Evolutionary conservation across 2,888 invertebrate genomes (phyloP).

Genomic region (Tortricodes alternella): DNA sequence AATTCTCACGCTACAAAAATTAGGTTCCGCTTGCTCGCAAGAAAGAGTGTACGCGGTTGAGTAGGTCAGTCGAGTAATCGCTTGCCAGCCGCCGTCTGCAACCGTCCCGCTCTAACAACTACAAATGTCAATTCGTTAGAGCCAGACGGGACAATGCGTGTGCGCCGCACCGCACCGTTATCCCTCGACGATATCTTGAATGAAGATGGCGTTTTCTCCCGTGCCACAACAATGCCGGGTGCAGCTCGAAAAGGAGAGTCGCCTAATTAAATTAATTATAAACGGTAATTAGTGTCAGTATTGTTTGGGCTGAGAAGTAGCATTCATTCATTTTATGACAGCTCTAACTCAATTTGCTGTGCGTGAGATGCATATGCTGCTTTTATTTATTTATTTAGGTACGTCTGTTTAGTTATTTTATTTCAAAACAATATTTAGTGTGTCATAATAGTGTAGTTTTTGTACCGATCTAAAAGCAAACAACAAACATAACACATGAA

Average conservation of each 20-base stretch:
- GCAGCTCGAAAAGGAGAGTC: constrained; percentile 63
- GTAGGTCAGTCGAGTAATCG: constrained; percentile 83
- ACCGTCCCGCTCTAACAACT: constrained; percentile 48
- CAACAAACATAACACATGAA: not conserved
- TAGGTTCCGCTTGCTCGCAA: constrained; percentile 81
- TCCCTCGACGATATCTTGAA: constrained; percentile 80
- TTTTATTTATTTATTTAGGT: too few relatives aligned
- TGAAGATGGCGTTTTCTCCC: constrained; percentile 82
- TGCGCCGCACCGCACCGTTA: constrained; percentile 78
- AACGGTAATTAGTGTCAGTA: constrained; percentile 43
- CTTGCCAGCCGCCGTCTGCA: constrained; percentile 67
- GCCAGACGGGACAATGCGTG: constrained; percentile 52
- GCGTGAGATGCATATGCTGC: too few relatives aligned
- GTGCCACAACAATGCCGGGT: constrained; percentile 77
- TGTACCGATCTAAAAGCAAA: not conserved
- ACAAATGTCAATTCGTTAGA: constrained; percentile 35
- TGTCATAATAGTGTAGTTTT: not conserved
- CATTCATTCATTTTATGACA: not conserved
- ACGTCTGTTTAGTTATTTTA: not conserved
- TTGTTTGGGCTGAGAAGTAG: not conserved
- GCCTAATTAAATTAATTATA: constrained; percentile 60
- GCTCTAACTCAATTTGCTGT: too few relatives aligned
- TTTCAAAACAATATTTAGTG: not conserved
- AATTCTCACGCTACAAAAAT: constrained; percentile 78
- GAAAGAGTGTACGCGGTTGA: constrained; percentile 82